Percentiles rank a stretch among this genome's conserved stretches.
Conservation (phyloP, 2,888 invertebrate species). For the Lasioglossum lativentre region DNA sequence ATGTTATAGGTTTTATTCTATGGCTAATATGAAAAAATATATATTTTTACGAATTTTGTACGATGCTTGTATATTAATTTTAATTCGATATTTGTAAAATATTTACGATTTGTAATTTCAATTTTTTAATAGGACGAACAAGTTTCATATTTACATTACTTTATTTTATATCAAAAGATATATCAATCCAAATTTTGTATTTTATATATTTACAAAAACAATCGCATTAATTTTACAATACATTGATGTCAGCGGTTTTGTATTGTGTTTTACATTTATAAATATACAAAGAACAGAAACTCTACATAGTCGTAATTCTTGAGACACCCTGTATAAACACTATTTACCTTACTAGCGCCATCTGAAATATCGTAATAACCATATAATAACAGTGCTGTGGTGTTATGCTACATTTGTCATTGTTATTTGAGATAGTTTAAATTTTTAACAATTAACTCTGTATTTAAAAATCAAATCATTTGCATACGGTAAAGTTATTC, state of each 20-base stretch:
- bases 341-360: not conserved
- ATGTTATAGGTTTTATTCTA: not conserved
- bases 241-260: not conserved
- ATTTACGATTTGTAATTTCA: slow-evolving; percentile 35
- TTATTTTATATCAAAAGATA: slow-evolving; percentile 28
- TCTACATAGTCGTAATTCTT: not conserved
- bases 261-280: slow-evolving; percentile 9
- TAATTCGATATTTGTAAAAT: slow-evolving; percentile 28
- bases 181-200: slow-evolving; percentile 35
- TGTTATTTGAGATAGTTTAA: not conserved
- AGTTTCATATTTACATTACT: slow-evolving; percentile 38
- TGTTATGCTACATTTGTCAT: not conserved
- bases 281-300: not conserved
- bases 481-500: too few relatives aligned
- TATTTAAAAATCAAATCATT: too few relatives aligned
- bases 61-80: slow-evolving; percentile 34
- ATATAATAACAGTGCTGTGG: not conserved
- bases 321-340: not conserved
- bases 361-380: not conserved
- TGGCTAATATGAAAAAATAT: slow-evolving; percentile 19
- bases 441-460: not conserved
- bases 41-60: slow-evolving; percentile 47
- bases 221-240: not conserved
- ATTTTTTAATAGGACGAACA: slow-evolving; percentile 23
- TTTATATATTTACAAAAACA: slow-evolving; percentile 31